Percentiles rank a stretch among this genome's conserved stretches.
These are phyloP conservation scores for Pocillopora meandrina DNA, from an alignment of 92 coral and sea anemone species.

Conservation along the genomic window DNA sequence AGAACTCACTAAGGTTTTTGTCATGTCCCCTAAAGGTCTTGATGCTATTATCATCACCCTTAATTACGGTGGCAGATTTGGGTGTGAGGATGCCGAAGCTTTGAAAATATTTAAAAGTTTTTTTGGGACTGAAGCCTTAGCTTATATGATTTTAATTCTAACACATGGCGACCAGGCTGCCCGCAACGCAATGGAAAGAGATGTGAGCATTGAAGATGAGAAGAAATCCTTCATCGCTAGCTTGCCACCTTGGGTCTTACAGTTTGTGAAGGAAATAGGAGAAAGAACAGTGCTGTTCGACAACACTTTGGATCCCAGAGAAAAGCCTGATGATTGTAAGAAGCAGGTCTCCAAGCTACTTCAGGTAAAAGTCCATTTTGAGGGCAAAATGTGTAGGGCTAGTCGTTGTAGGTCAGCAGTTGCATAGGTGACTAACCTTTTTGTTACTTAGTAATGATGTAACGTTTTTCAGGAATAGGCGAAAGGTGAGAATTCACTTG, in stretches of 20 bases:
- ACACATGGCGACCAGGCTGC: conserved; percentile 42
- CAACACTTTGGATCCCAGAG: conserved; percentile 12
- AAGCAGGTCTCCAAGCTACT: conserved; percentile 34
- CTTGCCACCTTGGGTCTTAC: background rate
- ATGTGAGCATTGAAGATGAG: background rate
- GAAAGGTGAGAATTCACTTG: too few species aligned
- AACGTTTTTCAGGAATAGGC: too few species aligned
- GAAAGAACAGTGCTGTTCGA: conserved; percentile 28
- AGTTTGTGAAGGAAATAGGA: conserved; percentile 10
- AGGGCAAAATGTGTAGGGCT: too few species aligned
- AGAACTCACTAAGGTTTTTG: conserved; percentile 36
- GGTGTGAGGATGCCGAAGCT: conserved; percentile 21
- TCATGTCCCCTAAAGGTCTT: conserved; percentile 43
- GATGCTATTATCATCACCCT: conserved; percentile 31
- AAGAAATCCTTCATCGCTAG: too few species aligned
- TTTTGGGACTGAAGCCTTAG: background rate
- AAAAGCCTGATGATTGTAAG: conserved; percentile 16
- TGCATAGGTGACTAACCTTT: too few species aligned
- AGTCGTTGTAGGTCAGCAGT: too few species aligned
- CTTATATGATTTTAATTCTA: conserved; percentile 17
- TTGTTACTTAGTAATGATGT: too few species aligned
- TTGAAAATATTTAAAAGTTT: conserved; percentile 12
- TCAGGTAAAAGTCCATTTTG: background rate
- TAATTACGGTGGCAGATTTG: conserved; percentile 34
- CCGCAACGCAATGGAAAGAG: conserved; percentile 5